Base-by-base conservation (phyloP, 2,797 vertebrate species). In the Poliocrania exsul region DNA sequence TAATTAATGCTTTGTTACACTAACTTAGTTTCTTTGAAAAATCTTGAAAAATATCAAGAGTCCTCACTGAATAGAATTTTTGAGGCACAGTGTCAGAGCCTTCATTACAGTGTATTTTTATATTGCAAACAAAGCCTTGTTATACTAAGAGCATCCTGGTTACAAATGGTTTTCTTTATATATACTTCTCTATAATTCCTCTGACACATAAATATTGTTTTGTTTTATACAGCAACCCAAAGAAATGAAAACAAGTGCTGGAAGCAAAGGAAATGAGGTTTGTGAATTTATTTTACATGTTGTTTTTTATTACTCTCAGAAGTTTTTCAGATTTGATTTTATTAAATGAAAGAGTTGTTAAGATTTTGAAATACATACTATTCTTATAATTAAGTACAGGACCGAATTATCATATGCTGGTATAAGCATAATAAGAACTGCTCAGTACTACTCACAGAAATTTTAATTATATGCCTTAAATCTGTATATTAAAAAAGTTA, bases 191-290 rank as follows among this genome's bases (percentile, higher is more conserved):
- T 71, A 1, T 42, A 78, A 50, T 64, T 70, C 38, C 54, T 82
- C 74, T 88, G 66, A 42, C 64, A 81, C 14, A 53, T 88, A 90
- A 95, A 89, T 82, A 49, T 17, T 93, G 15, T 95, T 97, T 95
- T 96, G 65, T 96, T 69, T 98, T 89, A 91, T 88, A 93, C 97
- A 99, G 99, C 99, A 99, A 97, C 98, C 99, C 47, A 99, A 99
- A 97, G 99, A 99, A 98, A 98, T 99, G 98, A 99, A 99, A 97
- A 99, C 98, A 61, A 98, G 98, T 35, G 97, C 98, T 35, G 98
- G 99, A 93, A 98, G 97, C 90, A 99, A 99, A 97, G 99, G 99
- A 93, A 99, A 99, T 49, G 99, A 99, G 99, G 99, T 99, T 96
- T 93, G 97, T 95, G 20, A 9, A 38, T 42, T 91, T 80, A 77